Evolutionary conservation across 2,113 vertebrate species (phyloP).

Genomic region (Rhinolophus ferrumequinum): DNA sequence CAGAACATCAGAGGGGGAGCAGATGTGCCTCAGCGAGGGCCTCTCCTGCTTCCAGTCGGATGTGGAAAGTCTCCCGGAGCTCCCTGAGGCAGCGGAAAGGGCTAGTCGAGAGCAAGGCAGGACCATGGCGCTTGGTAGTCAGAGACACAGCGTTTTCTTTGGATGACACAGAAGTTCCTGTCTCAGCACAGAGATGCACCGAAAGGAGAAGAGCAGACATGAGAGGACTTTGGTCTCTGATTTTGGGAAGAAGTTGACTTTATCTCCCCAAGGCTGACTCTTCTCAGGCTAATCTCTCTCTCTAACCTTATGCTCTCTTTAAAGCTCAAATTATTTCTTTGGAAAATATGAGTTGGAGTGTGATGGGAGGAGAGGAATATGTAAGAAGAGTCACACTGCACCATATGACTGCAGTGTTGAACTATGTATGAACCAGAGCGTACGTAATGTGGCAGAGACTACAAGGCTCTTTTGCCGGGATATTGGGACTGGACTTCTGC

Average conservation of each 20-base stretch:
- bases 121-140: neutral
- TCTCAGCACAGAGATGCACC: neutral
- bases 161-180: neutral
- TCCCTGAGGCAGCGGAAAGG: neutral
- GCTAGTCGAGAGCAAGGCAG: neutral
- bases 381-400: neutral
- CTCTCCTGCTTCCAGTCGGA: neutral
- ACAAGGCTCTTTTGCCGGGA: neutral
- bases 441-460: no score
- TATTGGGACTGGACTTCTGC: neutral
- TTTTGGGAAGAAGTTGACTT: neutral
- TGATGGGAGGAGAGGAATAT: neutral
- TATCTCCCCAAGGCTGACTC: neutral
- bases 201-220: neutral
- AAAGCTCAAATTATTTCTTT: neutral
- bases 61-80: neutral
- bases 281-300: neutral
- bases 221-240: neutral
- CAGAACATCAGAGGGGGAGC: neutral
- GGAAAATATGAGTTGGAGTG: neutral
- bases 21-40: no score
- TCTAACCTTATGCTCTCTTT: neutral
- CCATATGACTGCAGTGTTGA: neutral
- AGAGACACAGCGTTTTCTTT: neutral
- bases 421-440: neutral